A percentile compares a stretch with the other conserved stretches of the same genome.
Evolutionary conservation across 1,140 invertebrate genomes (phyloP).

Genomic region (Ylistrum balloti): DNA sequence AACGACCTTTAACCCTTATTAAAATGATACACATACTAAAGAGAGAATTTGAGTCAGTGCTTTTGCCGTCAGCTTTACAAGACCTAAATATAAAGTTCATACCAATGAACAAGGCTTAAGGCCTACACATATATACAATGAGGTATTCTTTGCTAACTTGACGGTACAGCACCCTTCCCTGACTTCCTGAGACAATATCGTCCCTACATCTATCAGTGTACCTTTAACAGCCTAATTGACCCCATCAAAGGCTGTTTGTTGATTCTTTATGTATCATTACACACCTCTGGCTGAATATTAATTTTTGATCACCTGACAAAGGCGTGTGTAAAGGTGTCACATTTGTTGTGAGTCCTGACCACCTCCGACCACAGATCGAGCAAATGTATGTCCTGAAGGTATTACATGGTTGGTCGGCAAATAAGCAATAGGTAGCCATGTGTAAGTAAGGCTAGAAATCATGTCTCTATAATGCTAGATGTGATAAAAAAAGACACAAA

Average conservation of each 20-base stretch:
- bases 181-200: background rate
- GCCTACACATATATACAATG: background rate
- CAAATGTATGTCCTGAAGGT: slow-evolving; percentile 6
- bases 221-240: slow-evolving; percentile 8
- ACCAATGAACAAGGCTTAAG: background rate
- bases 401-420: background rate
- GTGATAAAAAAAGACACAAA: slow-evolving; percentile 21
- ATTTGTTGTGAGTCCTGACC: background rate
- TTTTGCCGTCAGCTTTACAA: background rate
- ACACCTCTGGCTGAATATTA: background rate
- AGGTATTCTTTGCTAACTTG: background rate
- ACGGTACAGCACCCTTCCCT: background rate
- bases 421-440: background rate
- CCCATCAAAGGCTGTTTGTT: slow-evolving; percentile 16
- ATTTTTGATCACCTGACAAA: background rate
- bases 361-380: background rate
- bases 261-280: slow-evolving; percentile 35
- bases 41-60: background rate
- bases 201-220: background rate
- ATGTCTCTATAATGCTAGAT: background rate
- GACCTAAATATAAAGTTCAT: background rate
- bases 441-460: slow-evolving; percentile 4
- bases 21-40: background rate
- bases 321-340: background rate
- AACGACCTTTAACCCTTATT: background rate